Base-by-base conservation (phyloP, 2,888 invertebrate species). In the Plebejus anna region DNA sequence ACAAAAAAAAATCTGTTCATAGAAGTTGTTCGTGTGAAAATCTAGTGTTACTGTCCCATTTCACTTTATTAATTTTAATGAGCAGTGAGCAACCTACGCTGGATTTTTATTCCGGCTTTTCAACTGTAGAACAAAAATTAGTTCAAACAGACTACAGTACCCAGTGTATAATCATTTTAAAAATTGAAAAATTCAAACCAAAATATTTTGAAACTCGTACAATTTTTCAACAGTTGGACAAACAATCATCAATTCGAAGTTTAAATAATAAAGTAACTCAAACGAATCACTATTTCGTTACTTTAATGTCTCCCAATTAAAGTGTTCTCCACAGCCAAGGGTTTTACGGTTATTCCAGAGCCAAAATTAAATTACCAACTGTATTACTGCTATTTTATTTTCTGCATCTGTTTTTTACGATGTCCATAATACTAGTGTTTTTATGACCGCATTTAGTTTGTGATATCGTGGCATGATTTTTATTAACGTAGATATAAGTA, bases 351-450 rank as follows among this genome's bases (percentile, higher is more conserved):
- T 36, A 28, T 73, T 73, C 47, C 73, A 73, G 51, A 55, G 55
- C 73, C 73, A 51, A 55, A 73, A 73, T 73, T 32, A 73, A 73
- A 73, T 55, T 51, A 73, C 32, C 4, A 51, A 72, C 72, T 11
- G 72, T 28, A 55, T 32, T 72, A 73, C 32, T 72, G 28, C 51
- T 55, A 55, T 73, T 73, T 73, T 73, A 73, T 73, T 73, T 55
- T 32, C 73, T 47, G 55, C 73, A 55, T 73, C 73, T 73, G 73
- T 51, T 32, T 73, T 73, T 73, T 73, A 73, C 55, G 47, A 55
- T 51, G 55, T 16, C 73, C 16, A 55, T 73, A 73, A 73, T 55
- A 36, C 32, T 51, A 55, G 51, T 55, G 55, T 73, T 73, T 73
- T 73, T 73, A 73, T 55, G 32, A 6, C 32, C 72, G 28, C 9